Conservation (phyloP, 64 coral and sea anemone genomes). For the Orbicella faveolata region DNA sequence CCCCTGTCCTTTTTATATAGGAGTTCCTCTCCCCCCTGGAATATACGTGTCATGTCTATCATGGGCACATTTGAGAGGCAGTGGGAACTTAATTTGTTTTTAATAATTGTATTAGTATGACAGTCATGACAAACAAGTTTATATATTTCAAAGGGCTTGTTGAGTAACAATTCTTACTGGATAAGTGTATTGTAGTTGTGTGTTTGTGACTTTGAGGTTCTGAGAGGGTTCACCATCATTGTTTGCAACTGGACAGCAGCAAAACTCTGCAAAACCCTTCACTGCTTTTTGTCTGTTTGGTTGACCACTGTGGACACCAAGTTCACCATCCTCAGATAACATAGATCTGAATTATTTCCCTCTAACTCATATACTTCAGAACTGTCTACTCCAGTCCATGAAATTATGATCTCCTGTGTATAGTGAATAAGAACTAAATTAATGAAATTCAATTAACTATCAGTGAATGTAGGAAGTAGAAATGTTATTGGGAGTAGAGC, state of each 20-base stretch:
- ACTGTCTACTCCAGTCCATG: background rate
- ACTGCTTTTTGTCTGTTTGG: conserved; percentile 7
- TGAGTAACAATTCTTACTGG: conserved; percentile 38
- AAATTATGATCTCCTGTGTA: too few relatives aligned
- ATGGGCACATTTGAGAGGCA: too few relatives aligned
- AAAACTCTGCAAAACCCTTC: conserved; percentile 59
- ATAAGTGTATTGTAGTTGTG: conserved; percentile 58
- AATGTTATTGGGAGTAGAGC: too few relatives aligned
- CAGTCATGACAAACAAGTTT: background rate
- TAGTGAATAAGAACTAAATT: too few relatives aligned
- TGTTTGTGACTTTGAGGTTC: conserved; percentile 22
- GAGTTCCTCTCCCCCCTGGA: too few relatives aligned
- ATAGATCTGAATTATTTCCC: background rate
- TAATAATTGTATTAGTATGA: too few relatives aligned
- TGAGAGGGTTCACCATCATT: background rate
- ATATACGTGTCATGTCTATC: too few relatives aligned
- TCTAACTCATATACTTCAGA: background rate
- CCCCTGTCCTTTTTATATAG: too few relatives aligned
- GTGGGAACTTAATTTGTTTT: too few relatives aligned
- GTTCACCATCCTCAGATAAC: background rate
- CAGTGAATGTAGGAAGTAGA: too few relatives aligned
- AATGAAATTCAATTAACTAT: too few relatives aligned
- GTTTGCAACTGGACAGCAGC: background rate
- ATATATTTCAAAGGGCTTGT: background rate
- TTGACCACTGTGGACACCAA: background rate